Conservation (phyloP, 1,140 invertebrate genomes). For the Marisa cornuarietis region DNA sequence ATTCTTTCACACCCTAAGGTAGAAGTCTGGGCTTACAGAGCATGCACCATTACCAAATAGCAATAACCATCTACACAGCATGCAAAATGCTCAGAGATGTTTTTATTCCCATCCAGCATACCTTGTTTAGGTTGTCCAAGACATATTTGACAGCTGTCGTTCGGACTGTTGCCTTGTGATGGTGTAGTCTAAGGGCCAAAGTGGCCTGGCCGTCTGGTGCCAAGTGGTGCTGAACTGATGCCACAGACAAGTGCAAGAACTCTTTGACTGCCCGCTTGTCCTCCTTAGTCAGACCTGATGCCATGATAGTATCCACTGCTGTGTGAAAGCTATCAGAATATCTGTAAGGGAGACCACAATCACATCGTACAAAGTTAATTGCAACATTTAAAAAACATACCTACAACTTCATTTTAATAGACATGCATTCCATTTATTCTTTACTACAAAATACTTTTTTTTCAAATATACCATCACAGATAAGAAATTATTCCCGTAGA, state of each 20-base stretch:
- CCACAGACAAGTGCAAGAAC: constrained; percentile 51
- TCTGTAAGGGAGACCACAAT: constrained; percentile 20
- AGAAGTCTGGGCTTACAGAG: background rate
- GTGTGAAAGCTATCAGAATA: constrained; percentile 45
- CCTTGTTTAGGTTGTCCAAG: constrained; percentile 41
- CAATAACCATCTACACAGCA: background rate
- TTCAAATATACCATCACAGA: too few relatives aligned
- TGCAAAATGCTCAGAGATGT: background rate
- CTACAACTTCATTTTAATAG: too few relatives aligned
- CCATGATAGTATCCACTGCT: constrained; percentile 37
- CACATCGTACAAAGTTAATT: too few relatives aligned
- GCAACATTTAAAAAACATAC: too few relatives aligned
- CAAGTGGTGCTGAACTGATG: constrained; percentile 48
- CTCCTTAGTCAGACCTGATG: constrained; percentile 17
- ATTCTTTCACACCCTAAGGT: background rate
- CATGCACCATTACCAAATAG: background rate
- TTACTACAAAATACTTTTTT: too few relatives aligned
- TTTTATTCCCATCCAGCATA: constrained; percentile 17
- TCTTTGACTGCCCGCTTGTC: constrained; percentile 36
- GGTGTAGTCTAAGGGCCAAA: constrained; percentile 52
- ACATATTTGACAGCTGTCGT: constrained; percentile 48
- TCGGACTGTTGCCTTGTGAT: constrained; percentile 44
- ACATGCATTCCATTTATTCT: too few relatives aligned
- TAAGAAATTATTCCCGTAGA: too few relatives aligned
- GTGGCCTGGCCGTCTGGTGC: constrained; percentile 42